These are phyloP conservation scores for Xestoiulus laeticollis DNA, from an alignment of 2,888 invertebrate genomes.

Conservation along the genomic window DNA sequence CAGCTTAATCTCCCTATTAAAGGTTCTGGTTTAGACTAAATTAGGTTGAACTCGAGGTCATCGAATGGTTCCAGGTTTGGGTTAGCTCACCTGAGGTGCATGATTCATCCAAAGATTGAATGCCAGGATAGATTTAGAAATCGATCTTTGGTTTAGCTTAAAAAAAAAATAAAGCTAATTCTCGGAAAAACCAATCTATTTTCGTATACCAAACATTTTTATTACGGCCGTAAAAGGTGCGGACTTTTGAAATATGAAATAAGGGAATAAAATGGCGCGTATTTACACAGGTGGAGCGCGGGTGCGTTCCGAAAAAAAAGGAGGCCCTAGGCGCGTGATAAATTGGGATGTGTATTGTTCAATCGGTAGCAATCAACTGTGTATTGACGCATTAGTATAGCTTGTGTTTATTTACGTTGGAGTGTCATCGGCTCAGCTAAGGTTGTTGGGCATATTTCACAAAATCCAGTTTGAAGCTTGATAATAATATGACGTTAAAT, in stretches of 20 bases:
- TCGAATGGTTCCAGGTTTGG: background rate
- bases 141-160: background rate
- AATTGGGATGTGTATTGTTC: background rate
- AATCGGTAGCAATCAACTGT: background rate
- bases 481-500: background rate
- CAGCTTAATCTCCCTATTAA: too few relatives aligned
- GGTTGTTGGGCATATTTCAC: background rate
- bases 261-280: background rate
- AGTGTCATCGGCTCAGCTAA: background rate
- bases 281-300: conserved; percentile 12
- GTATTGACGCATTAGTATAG: background rate
- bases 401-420: background rate
- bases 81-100: background rate
- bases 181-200: conserved; percentile 22
- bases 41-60: too few relatives aligned
- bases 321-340: background rate
- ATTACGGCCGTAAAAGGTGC: background rate
- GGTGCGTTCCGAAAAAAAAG: background rate
- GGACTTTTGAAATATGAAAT: background rate
- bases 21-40: too few relatives aligned
- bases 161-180: background rate
- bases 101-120: background rate
- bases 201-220: background rate
- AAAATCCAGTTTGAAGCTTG: background rate
- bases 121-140: background rate